Evolutionary conservation across 2,113 vertebrate species (phyloP), one percentile per base, ranked within the genome.

Genomic region (Atrichornis clamosus): DNA sequence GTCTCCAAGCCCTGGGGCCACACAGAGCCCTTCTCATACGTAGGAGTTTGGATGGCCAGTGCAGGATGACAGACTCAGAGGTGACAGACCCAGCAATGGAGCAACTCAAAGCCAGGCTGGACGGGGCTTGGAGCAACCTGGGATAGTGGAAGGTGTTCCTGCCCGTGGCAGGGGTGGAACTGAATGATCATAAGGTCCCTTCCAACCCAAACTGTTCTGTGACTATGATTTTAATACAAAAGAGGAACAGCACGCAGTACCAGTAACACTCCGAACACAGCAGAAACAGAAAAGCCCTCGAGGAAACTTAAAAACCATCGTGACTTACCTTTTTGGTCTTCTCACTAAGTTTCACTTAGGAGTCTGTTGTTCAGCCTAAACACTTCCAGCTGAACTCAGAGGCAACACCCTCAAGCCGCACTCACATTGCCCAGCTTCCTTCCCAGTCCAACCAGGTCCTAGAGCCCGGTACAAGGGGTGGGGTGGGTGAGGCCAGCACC

Each of bases 391-490:
- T 82, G 56, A 55, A 10, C n/a, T 7, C 19, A 12, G 9, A 33
- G 13, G 2, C 32, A 37, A 26, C 44, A 5, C 44, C 42, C 52
- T 10, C 1, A 8, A 75, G 7, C 32, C 3, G 4, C 52, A 84
- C 15, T 1, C 37, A 21, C 1, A 0, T 0, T 8, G 7, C 5
- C 4, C 14, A n/a, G 3, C 9, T 24, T 3, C 35, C 3, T 26
- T 3, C 17, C 24, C 37, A 64, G 4, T 1, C 10, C 14, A 49
- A 33, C 63, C 32, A 46, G 15, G 1, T 19, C 20, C 28, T 1
- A 0, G 6, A 50, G 1, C 28, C 3, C 0, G 0, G 1, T 5
- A 5, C 4, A 32, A 26, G 21, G 9, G 15, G 18, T 17, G 3
- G 1, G 9, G 9, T 5, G 23, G 46, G 15, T 2, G 4, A 1